These are phyloP conservation scores for Ceraclea dissimilis DNA, from an alignment of 2,888 invertebrate species.

Conservation along the genomic window DNA sequence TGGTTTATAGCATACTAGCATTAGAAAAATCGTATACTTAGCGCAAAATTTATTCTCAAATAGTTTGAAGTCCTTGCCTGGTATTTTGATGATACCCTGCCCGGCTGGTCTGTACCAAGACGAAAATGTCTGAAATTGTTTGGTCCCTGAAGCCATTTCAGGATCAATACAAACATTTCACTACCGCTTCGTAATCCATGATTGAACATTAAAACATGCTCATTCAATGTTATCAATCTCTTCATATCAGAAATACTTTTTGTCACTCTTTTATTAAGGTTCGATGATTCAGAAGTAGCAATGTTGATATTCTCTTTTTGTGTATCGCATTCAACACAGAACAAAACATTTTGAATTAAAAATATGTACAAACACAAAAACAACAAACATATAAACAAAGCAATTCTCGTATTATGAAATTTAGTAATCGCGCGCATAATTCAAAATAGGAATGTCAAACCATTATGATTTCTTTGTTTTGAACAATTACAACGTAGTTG, in stretches of 20 bases:
- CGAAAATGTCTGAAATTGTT: conserved; percentile 53
- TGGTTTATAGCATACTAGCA: too few relatives aligned
- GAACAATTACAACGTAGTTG: background rate
- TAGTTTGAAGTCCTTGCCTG: background rate
- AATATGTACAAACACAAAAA: conserved; percentile 12
- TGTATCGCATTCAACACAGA: background rate
- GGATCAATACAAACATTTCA: conserved; percentile 49
- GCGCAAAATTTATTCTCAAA: background rate
- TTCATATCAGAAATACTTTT: conserved; percentile 46
- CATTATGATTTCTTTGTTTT: background rate
- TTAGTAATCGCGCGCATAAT: conserved; percentile 16
- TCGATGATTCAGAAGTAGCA: conserved; percentile 1
- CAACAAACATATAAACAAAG: conserved; percentile 9
- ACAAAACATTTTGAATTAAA: conserved; percentile 8
- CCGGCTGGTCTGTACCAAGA: conserved; percentile 4
- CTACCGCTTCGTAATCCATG: conserved; percentile 53
- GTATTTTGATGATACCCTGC: background rate
- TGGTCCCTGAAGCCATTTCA: conserved; percentile 50
- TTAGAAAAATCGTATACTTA: too few relatives aligned
- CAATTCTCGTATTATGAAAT: conserved; percentile 3
- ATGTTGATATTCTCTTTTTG: conserved; percentile 5
- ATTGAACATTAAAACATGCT: conserved; percentile 51
- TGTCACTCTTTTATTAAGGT: conserved; percentile 34
- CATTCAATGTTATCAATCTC: conserved; percentile 40
- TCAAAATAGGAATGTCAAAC: conserved; percentile 7